These are phyloP conservation scores for Saguinus midas DNA, from an alignment of 2,113 vertebrate species.

Conservation along the genomic window DNA sequence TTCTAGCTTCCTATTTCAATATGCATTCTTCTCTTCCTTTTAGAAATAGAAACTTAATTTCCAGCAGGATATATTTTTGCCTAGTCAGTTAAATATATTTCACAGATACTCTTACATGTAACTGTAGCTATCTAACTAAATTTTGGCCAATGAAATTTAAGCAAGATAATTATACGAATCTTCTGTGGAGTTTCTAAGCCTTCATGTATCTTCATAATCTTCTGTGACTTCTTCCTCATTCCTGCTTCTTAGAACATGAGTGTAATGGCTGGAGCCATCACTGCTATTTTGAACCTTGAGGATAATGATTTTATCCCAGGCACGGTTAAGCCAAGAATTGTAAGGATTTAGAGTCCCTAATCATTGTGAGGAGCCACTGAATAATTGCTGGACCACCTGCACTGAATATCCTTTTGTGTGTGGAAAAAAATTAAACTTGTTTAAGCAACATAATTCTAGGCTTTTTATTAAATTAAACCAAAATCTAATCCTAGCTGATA, in stretches of 20 bases:
- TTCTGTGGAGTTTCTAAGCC: neutral
- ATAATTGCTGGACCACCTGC: neutral
- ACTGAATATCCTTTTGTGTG: neutral
- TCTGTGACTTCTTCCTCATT: neutral
- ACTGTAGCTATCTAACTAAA: neutral
- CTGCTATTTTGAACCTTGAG: neutral
- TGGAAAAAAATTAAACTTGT: neutral
- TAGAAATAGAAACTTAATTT: slow-evolving; percentile 43
- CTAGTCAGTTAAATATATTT: neutral
- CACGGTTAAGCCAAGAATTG: neutral
- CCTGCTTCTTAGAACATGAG: neutral
- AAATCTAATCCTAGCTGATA: neutral
- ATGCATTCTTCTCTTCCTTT: neutral
- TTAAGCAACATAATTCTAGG: neutral
- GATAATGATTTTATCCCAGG: neutral
- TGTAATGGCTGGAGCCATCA: neutral
- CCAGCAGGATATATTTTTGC: neutral
- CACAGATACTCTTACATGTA: neutral
- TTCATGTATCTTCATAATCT: no score
- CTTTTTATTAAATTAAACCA: neutral
- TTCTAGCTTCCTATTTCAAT: neutral
- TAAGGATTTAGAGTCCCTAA: neutral
- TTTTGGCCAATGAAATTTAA: slow-evolving; percentile 19
- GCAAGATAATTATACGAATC: neutral
- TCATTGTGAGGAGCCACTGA: neutral